Evolutionary conservation across 2,113 vertebrate species (phyloP), one percentile per base, ranked within the genome.

Genomic region (Channa argus): DNA sequence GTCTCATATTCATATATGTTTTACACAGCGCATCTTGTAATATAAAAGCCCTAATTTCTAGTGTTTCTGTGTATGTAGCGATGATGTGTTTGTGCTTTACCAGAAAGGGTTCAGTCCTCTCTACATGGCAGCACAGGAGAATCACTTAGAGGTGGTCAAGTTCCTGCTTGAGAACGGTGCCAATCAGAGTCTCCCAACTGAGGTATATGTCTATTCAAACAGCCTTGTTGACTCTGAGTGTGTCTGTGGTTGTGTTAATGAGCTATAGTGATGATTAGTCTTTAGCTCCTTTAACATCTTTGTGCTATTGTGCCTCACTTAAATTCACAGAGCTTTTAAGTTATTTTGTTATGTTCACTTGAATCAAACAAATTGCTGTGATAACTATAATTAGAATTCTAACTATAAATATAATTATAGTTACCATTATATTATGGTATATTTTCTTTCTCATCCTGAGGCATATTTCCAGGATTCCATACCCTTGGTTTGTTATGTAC

Each of bases 31-130:
- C 5, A 6, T 46, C 11, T 39, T 37, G 5, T 45, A 34, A 51
- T 15, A 46, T 24, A 33, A 7, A 1, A 24, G 1, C 1, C 24
- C 24, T 24, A 24, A 24, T 24, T 24, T 24, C 24, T 24, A 24
- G 24, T 55, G 15, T 39, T 52, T 36, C 15, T 63, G 56, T 44
- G 0, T 59, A 3, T 44, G 8, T 38, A 43, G 51, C n/a, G 14
- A 1, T 44, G 0, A 49, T 75, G 33, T 76, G 4, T 64, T 14
- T 77, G 34, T 80, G 14, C 3, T 58, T 36, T 73, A 86, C 81
- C 96, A 99, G 98, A 99, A 99, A 96, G 98, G 98, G 55, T 99
- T 99, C 81, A 99, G 97, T 5, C 97, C 98, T 5, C 94, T 99
- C 51, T 99, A 99, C 89, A 99, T 99, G 97, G 98, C 98, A 56